Percentiles rank a stretch among this genome's conserved stretches.
phyloP scores from a whole-genome alignment of 2,888 invertebrate species.

The Hoplodrina ambigua region DNA sequence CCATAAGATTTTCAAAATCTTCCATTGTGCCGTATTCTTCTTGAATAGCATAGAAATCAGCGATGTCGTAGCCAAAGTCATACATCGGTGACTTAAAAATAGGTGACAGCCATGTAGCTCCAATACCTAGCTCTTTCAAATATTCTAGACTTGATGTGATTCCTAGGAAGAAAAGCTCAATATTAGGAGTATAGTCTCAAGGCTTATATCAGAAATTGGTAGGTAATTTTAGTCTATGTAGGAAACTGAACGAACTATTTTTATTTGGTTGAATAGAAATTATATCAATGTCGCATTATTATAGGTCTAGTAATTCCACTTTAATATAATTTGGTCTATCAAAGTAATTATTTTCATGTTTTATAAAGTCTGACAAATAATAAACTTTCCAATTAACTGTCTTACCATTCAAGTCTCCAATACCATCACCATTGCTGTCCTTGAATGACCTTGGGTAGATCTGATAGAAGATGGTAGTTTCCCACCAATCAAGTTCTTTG shows the following conservation, averaged over 20 bases:
- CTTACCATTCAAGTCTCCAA: constrained; percentile 91
- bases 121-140: constrained; percentile 92
- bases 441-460: constrained; percentile 95
- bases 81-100: constrained; percentile 94
- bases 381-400: neutral
- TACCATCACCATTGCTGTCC: constrained; percentile 94
- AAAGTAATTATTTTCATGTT: too few species aligned
- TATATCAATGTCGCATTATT: too few species aligned
- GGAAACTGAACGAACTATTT: too few species aligned
- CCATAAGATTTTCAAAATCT: constrained; percentile 92
- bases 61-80: constrained; percentile 95
- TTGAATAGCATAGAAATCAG: constrained; percentile 93
- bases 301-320: too few species aligned
- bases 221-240: too few species aligned
- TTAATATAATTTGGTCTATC: too few species aligned
- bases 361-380: too few species aligned
- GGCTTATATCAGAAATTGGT: too few species aligned
- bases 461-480: constrained; percentile 94
- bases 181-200: too few species aligned
- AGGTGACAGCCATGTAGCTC: constrained; percentile 94
- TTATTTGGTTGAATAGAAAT: too few species aligned
- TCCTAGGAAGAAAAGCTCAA: constrained; percentile 78
- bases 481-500: constrained; percentile 93
- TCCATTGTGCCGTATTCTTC: constrained; percentile 93
- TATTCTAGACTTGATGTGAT: constrained; percentile 91